Evolutionary conservation across 30 jellyfish, hydroid and myxozoan species (phyloP).

Genomic region (Nemopilema nomurai): DNA sequence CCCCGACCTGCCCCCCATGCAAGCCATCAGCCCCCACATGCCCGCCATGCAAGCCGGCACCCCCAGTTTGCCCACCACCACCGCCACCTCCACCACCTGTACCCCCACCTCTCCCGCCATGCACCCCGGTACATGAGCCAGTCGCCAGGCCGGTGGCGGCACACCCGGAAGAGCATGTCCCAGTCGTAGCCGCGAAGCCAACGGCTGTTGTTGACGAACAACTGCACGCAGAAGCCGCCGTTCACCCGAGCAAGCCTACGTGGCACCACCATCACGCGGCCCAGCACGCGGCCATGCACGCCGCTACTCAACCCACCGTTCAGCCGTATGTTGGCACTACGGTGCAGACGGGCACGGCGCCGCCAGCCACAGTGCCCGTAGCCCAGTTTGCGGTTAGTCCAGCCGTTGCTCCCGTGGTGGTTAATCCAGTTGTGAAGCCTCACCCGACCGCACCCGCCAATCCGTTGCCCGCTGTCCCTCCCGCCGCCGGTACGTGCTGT

Average conservation of each 20-base stretch:
- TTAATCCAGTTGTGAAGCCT: conserved; percentile 35
- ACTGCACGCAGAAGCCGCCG: conserved; percentile 1
- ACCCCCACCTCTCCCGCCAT: conserved; percentile 22
- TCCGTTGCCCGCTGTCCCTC: conserved; percentile 45
- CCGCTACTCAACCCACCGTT: conserved; percentile 9
- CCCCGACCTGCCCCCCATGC: conserved; percentile 57
- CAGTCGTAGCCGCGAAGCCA: conserved; percentile 42
- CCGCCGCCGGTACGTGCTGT: conserved; percentile 69
- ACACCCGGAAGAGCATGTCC: conserved; percentile 1
- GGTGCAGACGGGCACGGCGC: conserved; percentile 11
- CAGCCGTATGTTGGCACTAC: conserved; percentile 9
- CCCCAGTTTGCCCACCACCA: conserved; percentile 47
- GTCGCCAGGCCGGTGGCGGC: background rate
- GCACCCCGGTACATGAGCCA: conserved; percentile 18
- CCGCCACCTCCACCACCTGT: conserved; percentile 13
- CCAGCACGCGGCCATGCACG: conserved; percentile 3
- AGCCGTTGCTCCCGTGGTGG: conserved; percentile 68
- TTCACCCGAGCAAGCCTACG: conserved; percentile 12
- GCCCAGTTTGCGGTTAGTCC: conserved; percentile 14
- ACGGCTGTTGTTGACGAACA: conserved; percentile 23
- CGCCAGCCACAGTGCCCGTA: conserved; percentile 31
- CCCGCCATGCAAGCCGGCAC: conserved; percentile 65
- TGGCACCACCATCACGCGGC: conserved; percentile 52
- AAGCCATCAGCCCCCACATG: conserved; percentile 56
- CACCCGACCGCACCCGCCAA: conserved; percentile 54